Percentiles rank a stretch among this genome's conserved stretches.
These are phyloP conservation scores for Parauchenoglanis punctatus DNA, from an alignment of 2,797 vertebrate genomes.

Conservation along the genomic window DNA sequence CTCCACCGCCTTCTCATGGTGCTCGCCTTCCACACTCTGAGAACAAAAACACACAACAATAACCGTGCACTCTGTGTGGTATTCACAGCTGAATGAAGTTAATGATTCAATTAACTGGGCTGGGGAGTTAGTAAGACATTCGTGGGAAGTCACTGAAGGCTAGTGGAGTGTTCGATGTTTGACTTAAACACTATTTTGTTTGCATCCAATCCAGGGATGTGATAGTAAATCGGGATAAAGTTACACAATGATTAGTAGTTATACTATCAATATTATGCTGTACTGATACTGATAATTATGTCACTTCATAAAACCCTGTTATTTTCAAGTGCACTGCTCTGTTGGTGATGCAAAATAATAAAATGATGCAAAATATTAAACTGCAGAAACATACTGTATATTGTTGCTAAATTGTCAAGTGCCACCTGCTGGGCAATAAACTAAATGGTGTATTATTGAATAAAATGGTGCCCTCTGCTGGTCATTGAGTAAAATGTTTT, in stretches of 20 bases:
- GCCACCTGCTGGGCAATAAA: neutral
- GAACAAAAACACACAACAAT: neutral
- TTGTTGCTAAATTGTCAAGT: neutral
- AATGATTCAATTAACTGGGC: neutral
- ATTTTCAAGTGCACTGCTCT: neutral
- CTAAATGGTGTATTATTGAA: neutral
- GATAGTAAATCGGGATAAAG: too few relatives aligned
- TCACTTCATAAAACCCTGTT: neutral
- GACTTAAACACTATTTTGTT: neutral
- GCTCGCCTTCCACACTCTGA: constrained; percentile 97
- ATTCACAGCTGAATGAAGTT: neutral
- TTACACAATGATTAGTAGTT: too few relatives aligned
- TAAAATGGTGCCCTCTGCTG: neutral
- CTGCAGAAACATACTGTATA: neutral
- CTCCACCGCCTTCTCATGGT: constrained; percentile 97
- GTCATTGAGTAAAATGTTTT: neutral
- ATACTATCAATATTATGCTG: neutral
- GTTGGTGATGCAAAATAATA: neutral
- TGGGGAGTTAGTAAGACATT: neutral
- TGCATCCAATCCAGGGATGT: too few relatives aligned
- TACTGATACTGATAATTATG: neutral
- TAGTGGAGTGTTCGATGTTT: neutral
- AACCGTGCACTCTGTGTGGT: neutral
- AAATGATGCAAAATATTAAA: neutral
- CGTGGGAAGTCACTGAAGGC: neutral